These are phyloP conservation scores for Hydropsyche tenuis DNA, from an alignment of 1,140 invertebrate genomes.

Conservation along the genomic window DNA sequence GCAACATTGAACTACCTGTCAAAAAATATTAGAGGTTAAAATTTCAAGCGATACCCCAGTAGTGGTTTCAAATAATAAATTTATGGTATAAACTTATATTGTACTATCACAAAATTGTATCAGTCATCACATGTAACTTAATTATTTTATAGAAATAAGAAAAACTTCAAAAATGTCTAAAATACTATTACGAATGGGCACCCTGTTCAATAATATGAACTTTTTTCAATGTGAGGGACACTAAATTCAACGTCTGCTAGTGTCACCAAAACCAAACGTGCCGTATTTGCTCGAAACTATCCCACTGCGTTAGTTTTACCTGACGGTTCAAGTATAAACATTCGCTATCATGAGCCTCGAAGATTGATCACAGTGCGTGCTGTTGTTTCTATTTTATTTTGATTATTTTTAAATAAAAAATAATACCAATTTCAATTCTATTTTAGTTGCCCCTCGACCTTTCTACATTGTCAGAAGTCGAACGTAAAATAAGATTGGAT, in stretches of 20 bases:
- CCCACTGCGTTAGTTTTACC: constrained; percentile 77
- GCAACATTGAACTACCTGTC: no score
- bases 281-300: constrained; percentile 63
- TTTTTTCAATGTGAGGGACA: neutral
- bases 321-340: constrained; percentile 84
- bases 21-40: no score
- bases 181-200: no score
- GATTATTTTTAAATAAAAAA: neutral
- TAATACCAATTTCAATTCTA: no score
- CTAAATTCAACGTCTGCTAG: neutral
- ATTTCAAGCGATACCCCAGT: no score
- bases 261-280: neutral
- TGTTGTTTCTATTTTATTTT: constrained; percentile 4
- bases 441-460: constrained; percentile 81
- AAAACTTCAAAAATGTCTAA: no score
- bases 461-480: constrained; percentile 70
- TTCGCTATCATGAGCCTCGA: constrained; percentile 82
- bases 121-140: no score
- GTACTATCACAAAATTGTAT: no score
- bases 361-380: constrained; percentile 77
- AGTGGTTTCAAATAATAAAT: no score
- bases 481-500: constrained; percentile 70
- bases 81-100: no score
- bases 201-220: no score
- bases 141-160: no score